Conservation (phyloP, 2,888 invertebrate species). For the Chaitophorus viminalis region DNA sequence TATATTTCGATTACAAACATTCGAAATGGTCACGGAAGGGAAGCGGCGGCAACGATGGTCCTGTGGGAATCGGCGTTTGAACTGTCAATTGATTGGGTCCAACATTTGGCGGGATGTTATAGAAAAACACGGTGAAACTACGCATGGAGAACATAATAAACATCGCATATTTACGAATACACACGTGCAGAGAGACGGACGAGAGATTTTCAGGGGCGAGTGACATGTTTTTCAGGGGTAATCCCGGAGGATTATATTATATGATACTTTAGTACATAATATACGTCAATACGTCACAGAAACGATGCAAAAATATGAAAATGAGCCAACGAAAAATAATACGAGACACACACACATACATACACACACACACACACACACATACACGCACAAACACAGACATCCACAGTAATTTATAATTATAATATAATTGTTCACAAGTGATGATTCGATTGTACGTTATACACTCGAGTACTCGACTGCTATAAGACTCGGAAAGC, state of each 20-base stretch:
- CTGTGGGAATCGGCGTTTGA: constrained; percentile 42
- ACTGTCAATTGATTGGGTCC: constrained; percentile 57
- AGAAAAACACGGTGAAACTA: constrained; percentile 35
- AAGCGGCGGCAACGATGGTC: background rate
- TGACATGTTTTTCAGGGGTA: constrained; percentile 14
- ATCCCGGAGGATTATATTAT: constrained; percentile 39
- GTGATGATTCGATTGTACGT: background rate
- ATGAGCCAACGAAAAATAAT: background rate
- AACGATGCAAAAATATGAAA: constrained; percentile 13
- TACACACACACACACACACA: background rate
- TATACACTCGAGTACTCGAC: no score
- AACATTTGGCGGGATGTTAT: constrained; percentile 14
- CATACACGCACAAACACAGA: no score
- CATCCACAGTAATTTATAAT: no score
- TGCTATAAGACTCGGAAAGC: no score
- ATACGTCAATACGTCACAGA: background rate
- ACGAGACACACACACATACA: background rate
- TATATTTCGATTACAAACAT: background rate
- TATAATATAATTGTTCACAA: no score
- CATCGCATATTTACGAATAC: background rate
- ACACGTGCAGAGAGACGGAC: constrained; percentile 10
- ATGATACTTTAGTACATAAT: background rate
- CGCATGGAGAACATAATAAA: background rate
- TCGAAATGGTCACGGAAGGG: background rate
- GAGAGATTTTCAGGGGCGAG: constrained; percentile 17